These are phyloP conservation scores for Triplophysa tibetana DNA, from an alignment of 2,113 vertebrate genomes.

Conservation along the genomic window DNA sequence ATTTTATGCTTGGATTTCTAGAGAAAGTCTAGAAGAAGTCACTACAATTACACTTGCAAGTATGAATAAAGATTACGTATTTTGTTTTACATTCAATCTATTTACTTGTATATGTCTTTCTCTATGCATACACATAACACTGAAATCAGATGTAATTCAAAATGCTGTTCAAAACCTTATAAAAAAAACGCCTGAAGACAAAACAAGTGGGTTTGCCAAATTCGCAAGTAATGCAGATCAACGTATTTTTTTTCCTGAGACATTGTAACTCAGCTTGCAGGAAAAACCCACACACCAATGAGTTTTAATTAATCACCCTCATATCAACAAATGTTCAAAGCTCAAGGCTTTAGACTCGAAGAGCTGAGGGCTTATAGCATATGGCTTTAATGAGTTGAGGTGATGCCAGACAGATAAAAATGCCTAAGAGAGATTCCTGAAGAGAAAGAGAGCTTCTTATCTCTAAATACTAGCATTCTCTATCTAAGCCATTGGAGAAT, in stretches of 20 bases:
- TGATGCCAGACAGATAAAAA: slow-evolving; percentile 15
- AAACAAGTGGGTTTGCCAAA: not conserved
- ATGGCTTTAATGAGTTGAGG: slow-evolving; percentile 22
- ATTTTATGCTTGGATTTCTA: no score
- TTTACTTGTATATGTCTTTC: no score
- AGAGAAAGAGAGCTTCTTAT: not conserved
- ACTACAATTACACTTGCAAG: no score
- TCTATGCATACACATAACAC: not conserved
- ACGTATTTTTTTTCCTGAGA: slow-evolving; percentile 10
- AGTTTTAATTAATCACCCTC: slow-evolving; percentile 30
- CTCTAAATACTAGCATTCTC: not conserved
- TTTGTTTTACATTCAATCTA: no score
- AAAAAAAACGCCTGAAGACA: slow-evolving; percentile 11
- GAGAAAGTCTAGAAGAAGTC: no score
- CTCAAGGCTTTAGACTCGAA: slow-evolving; percentile 8
- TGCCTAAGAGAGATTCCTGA: not conserved
- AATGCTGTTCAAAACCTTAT: not conserved
- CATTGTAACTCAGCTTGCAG: not conserved
- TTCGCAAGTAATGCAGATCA: slow-evolving; percentile 17
- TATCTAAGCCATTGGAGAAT: not conserved
- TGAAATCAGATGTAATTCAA: not conserved
- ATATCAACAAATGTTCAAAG: slow-evolving; percentile 26
- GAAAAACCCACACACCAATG: slow-evolving; percentile 9
- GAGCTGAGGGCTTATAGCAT: slow-evolving; percentile 1
- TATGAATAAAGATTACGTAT: no score